Evolutionary conservation across 2,797 vertebrate genomes (phyloP).

Genomic region (Eleutherodactylus coqui): DNA sequence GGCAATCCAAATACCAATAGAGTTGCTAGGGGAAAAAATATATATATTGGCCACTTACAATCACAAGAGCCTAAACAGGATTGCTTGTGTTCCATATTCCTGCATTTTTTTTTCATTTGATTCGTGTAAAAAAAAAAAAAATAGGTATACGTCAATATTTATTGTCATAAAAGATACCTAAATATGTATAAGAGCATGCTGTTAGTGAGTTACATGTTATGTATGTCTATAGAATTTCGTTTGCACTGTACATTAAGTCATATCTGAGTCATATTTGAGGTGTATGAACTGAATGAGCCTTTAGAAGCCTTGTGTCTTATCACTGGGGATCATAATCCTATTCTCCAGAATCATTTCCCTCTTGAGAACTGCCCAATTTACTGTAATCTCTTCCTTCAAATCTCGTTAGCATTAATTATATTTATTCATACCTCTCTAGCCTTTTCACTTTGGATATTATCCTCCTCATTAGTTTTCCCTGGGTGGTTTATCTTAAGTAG

Average conservation of each 20-base stretch:
- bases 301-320: not conserved
- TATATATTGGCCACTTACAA: too few relatives aligned
- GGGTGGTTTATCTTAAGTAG: constrained; percentile 31
- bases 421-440: constrained; percentile 30
- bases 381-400: constrained; percentile 37
- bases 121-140: too few relatives aligned
- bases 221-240: not conserved
- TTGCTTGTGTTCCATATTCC: too few relatives aligned
- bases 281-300: not conserved
- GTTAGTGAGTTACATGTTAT: not conserved
- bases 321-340: constrained; percentile 42
- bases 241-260: not conserved
- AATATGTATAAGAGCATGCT: not conserved
- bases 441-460: constrained; percentile 30
- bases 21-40: too few relatives aligned
- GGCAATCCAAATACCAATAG: too few relatives aligned
- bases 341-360: constrained; percentile 23
- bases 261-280: not conserved
- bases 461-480: constrained; percentile 27
- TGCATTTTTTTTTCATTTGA: too few relatives aligned
- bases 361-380: constrained; percentile 10
- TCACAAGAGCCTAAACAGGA: too few relatives aligned
- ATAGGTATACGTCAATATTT: too few relatives aligned
- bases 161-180: not conserved
- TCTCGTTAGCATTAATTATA: constrained; percentile 56